Evolutionary conservation across 2,113 vertebrate genomes (phyloP).

Genomic region (Catagonus wagneri): DNA sequence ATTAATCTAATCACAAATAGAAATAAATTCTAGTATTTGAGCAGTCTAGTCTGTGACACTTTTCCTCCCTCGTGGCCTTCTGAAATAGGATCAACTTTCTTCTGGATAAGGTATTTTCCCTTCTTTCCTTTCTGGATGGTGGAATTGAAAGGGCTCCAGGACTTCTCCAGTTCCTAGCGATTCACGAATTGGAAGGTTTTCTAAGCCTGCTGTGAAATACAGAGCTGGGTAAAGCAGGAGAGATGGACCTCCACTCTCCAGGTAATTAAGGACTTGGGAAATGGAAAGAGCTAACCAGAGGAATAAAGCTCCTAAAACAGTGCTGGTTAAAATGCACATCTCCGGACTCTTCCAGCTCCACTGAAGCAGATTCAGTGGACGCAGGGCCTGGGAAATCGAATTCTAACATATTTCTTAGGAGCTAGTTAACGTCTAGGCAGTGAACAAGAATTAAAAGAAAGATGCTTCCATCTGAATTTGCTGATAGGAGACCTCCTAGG

Average conservation of each 20-base stretch:
- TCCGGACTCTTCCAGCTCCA: background rate
- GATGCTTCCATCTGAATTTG: background rate
- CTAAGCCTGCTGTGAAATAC: background rate
- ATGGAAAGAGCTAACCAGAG: background rate
- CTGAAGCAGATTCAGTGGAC: background rate
- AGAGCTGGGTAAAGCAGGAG: background rate
- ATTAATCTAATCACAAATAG: background rate
- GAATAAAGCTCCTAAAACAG: background rate
- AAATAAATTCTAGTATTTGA: background rate
- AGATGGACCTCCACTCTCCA: background rate
- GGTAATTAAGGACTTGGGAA: background rate
- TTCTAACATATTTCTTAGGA: background rate
- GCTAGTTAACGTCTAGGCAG: background rate
- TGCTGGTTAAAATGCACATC: background rate
- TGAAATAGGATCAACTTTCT: background rate
- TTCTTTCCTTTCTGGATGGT: background rate
- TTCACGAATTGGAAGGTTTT: background rate
- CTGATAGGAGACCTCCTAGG: background rate
- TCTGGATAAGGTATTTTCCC: background rate
- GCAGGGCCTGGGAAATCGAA: background rate
- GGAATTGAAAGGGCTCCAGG: background rate
- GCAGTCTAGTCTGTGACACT: background rate
- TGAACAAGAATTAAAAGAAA: constrained; percentile 22
- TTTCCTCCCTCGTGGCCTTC: background rate
- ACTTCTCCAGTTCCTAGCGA: background rate